A percentile compares a stretch with the other conserved stretches of the same genome.
Conservation (phyloP, 1,140 invertebrate species). For the Melitaea cinxia region DNA sequence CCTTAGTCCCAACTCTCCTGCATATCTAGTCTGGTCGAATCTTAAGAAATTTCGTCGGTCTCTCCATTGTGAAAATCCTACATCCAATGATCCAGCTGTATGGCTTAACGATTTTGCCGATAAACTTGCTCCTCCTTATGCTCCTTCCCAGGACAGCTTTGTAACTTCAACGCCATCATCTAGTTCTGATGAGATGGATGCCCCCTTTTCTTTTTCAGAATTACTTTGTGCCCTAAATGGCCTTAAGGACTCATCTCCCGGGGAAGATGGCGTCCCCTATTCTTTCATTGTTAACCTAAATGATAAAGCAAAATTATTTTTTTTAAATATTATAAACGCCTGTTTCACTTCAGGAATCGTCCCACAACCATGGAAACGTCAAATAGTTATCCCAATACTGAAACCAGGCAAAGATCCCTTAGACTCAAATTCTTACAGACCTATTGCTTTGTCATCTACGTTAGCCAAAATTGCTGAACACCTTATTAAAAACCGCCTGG, state of each 20-base stretch:
- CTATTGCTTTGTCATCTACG: no score
- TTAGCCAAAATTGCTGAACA: no score
- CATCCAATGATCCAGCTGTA: background rate
- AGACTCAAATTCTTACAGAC: no score
- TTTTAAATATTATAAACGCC: constrained; percentile 30
- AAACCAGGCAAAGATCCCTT: no score
- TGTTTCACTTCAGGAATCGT: constrained; percentile 21
- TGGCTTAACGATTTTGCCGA: constrained; percentile 29
- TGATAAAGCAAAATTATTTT: constrained; percentile 13
- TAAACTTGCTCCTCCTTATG: constrained; percentile 39
- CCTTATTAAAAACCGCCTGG: no score
- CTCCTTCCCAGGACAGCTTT: constrained; percentile 12
- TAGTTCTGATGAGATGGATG: constrained; percentile 11
- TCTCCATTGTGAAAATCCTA: constrained; percentile 3
- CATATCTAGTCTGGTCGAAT: constrained; percentile 36
- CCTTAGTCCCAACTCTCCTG: constrained; percentile 29
- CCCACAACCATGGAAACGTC: constrained; percentile 41
- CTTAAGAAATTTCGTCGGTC: constrained; percentile 33
- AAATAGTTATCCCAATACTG: no score
- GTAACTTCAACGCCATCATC: background rate
- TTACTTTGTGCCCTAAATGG: constrained; percentile 24
- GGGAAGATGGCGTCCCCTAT: constrained; percentile 39
- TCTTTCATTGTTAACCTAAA: constrained; percentile 33
- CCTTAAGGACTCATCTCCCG: constrained; percentile 36
- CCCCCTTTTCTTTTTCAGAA: constrained; percentile 30